A percentile compares a stretch with the other conserved stretches of the same genome.
Conservation (phyloP, 2,888 invertebrate genomes). For the Sinohyriopsis cumingii region DNA sequence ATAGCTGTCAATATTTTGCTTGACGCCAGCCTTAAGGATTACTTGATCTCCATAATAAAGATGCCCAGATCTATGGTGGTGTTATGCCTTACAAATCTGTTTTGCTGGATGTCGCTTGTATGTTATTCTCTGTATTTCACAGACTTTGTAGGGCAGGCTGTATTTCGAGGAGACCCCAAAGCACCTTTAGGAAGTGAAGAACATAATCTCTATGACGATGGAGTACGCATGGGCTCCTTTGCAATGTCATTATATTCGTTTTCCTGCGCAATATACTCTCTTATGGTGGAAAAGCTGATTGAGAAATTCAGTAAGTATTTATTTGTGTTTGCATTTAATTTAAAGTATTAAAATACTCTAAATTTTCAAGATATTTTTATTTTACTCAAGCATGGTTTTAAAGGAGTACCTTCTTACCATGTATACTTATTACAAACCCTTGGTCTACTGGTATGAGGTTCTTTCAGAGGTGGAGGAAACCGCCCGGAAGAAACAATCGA, state of each 20-base stretch:
- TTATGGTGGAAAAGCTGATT: slow-evolving; percentile 89
- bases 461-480: too few species aligned
- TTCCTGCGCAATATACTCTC: slow-evolving; percentile 94
- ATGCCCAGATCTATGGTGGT: slow-evolving; percentile 91
- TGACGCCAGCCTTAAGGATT: slow-evolving; percentile 78
- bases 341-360: not conserved
- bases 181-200: slow-evolving; percentile 62
- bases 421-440: not conserved
- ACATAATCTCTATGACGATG: slow-evolving; percentile 82
- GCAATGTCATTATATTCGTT: slow-evolving; percentile 91
- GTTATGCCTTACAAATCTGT: slow-evolving; percentile 92
- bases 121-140: slow-evolving; percentile 97
- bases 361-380: not conserved
- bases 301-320: slow-evolving; percentile 75
- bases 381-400: too few species aligned
- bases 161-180: slow-evolving; percentile 87
- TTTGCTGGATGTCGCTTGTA: slow-evolving; percentile 98
- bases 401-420: not conserved
- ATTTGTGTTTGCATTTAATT: not conserved
- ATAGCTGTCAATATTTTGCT: slow-evolving; percentile 27
- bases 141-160: slow-evolving; percentile 90
- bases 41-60: slow-evolving; percentile 89
- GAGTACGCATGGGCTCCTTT: slow-evolving; percentile 95
- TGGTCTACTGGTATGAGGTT: too few species aligned
- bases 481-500: too few species aligned